phyloP scores from a whole-genome alignment of 2,113 vertebrate species.

The Paramormyrops kingsleyae region DNA sequence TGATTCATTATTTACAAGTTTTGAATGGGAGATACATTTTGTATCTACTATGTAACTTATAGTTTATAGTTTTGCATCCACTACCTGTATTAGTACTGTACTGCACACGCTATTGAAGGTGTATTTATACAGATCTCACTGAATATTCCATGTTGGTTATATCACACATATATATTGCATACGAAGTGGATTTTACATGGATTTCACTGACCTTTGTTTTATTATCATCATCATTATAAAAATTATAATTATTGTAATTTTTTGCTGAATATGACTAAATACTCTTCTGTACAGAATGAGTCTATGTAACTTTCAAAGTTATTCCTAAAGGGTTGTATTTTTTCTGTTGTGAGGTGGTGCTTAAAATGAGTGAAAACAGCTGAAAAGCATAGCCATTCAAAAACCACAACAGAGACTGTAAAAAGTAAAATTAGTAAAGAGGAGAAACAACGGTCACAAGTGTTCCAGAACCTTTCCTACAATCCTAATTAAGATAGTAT shows the following conservation, averaged over 20 bases:
- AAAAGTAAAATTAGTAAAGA: neutral
- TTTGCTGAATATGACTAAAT: neutral
- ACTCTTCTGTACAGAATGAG: neutral
- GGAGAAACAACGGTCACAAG: neutral
- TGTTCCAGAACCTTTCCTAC: neutral
- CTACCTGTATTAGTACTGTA: neutral
- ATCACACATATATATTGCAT: neutral
- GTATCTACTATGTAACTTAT: neutral
- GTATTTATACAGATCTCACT: neutral
- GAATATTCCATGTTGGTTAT: neutral
- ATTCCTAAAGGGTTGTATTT: neutral
- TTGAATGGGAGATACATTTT: neutral
- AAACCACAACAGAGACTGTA: neutral
- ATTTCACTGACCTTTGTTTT: neutral
- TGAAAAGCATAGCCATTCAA: neutral
- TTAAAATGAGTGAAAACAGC: neutral
- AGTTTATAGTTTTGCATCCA: too few relatives aligned
- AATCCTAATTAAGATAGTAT: neutral
- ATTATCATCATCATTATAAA: neutral
- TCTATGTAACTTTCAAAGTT: neutral
- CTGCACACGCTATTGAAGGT: neutral
- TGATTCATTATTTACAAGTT: neutral
- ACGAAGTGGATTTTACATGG: neutral
- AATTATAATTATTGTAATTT: neutral
- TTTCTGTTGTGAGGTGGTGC: neutral